These are phyloP conservation scores for Pyrrhia umbra DNA, from an alignment of 2,888 invertebrate genomes.

Conservation along the genomic window DNA sequence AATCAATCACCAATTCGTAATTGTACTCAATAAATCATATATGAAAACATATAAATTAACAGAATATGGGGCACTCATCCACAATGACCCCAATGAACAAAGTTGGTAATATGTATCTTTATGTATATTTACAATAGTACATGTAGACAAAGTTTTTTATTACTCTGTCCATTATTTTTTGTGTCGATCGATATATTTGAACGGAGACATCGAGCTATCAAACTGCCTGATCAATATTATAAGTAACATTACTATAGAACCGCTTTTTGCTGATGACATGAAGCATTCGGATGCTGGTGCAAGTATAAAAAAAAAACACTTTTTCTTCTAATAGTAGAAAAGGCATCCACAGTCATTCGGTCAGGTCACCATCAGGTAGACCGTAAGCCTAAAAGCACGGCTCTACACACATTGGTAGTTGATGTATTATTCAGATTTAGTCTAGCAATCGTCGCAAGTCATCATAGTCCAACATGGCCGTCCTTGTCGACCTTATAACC, in stretches of 20 bases:
- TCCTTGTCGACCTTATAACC: conserved; percentile 6
- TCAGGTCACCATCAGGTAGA: not conserved
- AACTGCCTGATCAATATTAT: conserved; percentile 12
- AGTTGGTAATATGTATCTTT: conserved; percentile 39
- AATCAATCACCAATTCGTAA: conserved; percentile 32
- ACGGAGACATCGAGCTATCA: conserved; percentile 15
- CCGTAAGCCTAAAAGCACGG: not conserved
- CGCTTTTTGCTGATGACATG: too few species aligned
- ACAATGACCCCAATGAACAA: conserved; percentile 1
- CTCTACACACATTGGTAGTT: too few species aligned
- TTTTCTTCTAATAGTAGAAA: not conserved
- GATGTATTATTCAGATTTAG: too few species aligned
- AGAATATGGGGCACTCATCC: conserved; percentile 14
- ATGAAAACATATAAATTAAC: conserved; percentile 1
- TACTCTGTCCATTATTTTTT: conserved; percentile 33
- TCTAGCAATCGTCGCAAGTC: not conserved
- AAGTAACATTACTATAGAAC: not conserved
- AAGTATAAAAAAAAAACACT: not conserved
- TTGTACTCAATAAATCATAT: conserved; percentile 18
- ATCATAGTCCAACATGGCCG: conserved; percentile 2
- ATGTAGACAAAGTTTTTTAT: conserved; percentile 44
- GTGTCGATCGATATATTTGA: conserved; percentile 23
- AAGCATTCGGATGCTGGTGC: not conserved
- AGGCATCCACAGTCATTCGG: not conserved
- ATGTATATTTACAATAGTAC: conserved; percentile 45